These are phyloP conservation scores for Nezara viridula DNA, from an alignment of 2,888 invertebrate species.

Conservation along the genomic window DNA sequence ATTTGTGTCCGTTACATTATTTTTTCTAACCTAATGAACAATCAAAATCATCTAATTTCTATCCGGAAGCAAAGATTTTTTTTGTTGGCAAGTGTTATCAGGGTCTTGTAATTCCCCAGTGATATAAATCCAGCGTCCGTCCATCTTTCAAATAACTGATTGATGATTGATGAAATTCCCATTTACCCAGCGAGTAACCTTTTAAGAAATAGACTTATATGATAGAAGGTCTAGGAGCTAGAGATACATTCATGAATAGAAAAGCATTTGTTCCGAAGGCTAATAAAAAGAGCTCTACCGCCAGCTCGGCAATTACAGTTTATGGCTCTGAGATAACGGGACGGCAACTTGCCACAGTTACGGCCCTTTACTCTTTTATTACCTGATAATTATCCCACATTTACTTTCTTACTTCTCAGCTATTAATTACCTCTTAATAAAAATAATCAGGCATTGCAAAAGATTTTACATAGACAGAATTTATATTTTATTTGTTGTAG, in stretches of 20 bases:
- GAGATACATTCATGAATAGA: not conserved
- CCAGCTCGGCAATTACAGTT: not conserved
- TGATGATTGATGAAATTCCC: not conserved
- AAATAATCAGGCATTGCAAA: not conserved
- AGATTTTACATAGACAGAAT: not conserved
- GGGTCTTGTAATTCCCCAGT: too few species aligned
- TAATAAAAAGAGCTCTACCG: not conserved
- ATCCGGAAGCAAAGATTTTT: too few species aligned
- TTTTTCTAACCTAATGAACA: too few species aligned
- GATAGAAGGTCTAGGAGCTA: not conserved
- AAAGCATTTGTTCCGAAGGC: not conserved
- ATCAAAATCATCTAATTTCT: too few species aligned
- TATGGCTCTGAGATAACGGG: not conserved
- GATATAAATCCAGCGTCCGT: too few species aligned
- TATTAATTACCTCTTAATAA: conserved; percentile 1
- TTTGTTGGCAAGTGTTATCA: too few species aligned
- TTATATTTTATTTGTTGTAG: not conserved
- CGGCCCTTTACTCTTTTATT: not conserved
- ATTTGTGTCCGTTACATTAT: too few species aligned
- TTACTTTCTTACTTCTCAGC: not conserved
- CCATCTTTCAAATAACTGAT: too few species aligned
- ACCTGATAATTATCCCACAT: not conserved
- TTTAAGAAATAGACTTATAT: not conserved
- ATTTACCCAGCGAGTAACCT: not conserved
- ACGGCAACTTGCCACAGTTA: not conserved